A percentile compares a stretch with the other conserved stretches of the same genome.
Conservation (phyloP, 2,113 vertebrate genomes). For the Odocoileus virginianus region DNA sequence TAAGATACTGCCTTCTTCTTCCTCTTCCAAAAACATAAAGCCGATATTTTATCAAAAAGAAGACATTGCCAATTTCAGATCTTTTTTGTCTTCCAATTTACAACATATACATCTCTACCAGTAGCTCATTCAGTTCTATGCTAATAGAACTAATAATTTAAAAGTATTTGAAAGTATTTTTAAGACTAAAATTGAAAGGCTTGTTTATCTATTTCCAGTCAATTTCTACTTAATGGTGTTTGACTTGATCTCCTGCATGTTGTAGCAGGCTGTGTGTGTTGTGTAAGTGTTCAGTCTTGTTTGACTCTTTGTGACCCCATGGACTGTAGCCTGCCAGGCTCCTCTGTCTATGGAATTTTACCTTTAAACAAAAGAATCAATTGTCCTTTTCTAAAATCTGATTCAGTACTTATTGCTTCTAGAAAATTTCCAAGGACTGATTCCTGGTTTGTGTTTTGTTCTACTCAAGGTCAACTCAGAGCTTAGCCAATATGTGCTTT, state of each 20-base stretch:
- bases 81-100: conserved; percentile 41
- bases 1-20: conserved; percentile 43
- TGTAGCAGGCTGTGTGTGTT: neutral
- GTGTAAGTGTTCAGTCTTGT: neutral
- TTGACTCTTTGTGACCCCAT: neutral
- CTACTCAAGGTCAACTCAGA: neutral
- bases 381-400: conserved; percentile 18
- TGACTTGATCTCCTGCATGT: neutral
- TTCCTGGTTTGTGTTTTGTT: neutral
- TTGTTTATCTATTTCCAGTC: conserved; percentile 1
- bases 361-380: conserved; percentile 34
- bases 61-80: conserved; percentile 46
- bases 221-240: neutral
- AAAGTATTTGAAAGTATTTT: conserved; percentile 60
- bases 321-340: neutral
- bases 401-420: neutral
- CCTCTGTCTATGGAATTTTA: neutral
- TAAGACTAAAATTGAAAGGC: conserved; percentile 31
- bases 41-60: conserved; percentile 51
- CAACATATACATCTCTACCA: conserved; percentile 39
- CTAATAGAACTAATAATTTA: conserved; percentile 60
- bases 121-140: conserved; percentile 27
- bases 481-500: neutral
- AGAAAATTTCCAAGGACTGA: neutral
- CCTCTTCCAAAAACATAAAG: neutral